These are phyloP conservation scores for Poecilia latipinna DNA, from an alignment of 2,113 vertebrate species.

Conservation along the genomic window DNA sequence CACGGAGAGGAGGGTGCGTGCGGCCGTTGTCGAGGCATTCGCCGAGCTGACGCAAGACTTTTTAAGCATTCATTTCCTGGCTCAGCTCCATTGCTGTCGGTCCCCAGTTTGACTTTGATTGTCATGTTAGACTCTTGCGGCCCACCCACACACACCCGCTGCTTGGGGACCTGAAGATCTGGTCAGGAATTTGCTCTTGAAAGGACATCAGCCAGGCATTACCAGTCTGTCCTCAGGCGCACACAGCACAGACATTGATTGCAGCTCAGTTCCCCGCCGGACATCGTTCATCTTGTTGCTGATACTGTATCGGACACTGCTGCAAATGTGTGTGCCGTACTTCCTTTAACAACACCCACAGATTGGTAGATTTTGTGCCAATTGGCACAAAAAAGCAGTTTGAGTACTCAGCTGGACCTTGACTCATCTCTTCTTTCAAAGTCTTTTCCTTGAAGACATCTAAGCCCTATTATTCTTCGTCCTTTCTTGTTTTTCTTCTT, in stretches of 20 bases:
- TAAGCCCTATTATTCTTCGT: neutral
- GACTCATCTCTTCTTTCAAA: neutral
- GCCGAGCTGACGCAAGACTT: constrained; percentile 50
- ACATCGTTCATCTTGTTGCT: neutral
- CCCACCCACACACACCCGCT: constrained; percentile 15
- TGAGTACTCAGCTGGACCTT: neutral
- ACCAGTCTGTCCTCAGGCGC: constrained; percentile 10
- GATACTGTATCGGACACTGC: constrained; percentile 9
- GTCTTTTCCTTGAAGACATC: constrained; percentile 3
- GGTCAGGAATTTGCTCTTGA: constrained; percentile 52
- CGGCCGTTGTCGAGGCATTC: constrained; percentile 44
- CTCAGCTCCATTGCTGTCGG: neutral
- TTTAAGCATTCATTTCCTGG: constrained; percentile 33
- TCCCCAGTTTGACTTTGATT: constrained; percentile 50
- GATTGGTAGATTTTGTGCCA: neutral
- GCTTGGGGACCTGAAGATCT: constrained; percentile 16
- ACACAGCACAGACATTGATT: constrained; percentile 10
- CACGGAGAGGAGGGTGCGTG: constrained; percentile 28
- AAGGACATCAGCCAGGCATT: constrained; percentile 40
- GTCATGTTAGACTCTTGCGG: constrained; percentile 44
- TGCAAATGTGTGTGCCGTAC: neutral
- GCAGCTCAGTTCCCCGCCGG: constrained; percentile 5
- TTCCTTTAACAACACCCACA: neutral
- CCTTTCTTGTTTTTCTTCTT: neutral
- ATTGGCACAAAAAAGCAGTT: neutral